These are phyloP conservation scores for Bombus confusus DNA, from an alignment of 1,140 invertebrate species.

Conservation along the genomic window DNA sequence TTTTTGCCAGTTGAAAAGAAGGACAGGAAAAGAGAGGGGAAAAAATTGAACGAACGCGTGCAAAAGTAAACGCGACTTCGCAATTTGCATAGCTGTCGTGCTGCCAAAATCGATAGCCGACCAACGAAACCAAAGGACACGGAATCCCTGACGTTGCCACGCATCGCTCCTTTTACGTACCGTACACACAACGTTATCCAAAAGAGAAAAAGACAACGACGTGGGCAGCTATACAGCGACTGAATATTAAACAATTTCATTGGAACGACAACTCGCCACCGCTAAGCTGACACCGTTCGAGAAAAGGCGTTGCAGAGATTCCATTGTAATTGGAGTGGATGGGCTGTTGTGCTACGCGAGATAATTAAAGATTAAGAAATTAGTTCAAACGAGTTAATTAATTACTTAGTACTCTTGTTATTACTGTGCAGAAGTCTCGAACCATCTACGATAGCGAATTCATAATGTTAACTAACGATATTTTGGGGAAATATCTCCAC, in stretches of 20 bases:
- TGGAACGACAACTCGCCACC: conserved; percentile 2
- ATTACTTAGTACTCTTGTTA: too few species aligned
- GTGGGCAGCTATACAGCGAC: conserved; percentile 6
- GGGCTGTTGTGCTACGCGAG: too few species aligned
- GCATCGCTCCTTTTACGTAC: conserved; percentile 56
- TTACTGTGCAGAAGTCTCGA: too few species aligned
- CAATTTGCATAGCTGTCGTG: conserved; percentile 48
- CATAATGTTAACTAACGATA: not conserved
- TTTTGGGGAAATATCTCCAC: too few species aligned
- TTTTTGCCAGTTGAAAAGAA: not conserved
- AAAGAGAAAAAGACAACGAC: conserved; percentile 19
- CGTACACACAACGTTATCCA: conserved; percentile 18
- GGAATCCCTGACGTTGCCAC: conserved; percentile 14
- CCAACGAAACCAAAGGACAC: conserved; percentile 24
- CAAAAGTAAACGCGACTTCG: conserved; percentile 20
- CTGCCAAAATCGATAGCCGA: conserved; percentile 49
- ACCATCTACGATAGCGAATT: not conserved
- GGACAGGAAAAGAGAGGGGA: too few species aligned
- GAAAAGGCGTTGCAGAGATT: not conserved
- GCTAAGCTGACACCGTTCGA: conserved; percentile 5
- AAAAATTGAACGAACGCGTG: conserved; percentile 17
- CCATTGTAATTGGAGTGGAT: not conserved
- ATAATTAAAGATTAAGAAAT: not conserved
- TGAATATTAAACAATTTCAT: conserved; percentile 63
- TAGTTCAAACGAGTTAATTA: not conserved